phyloP scores from a whole-genome alignment of 2,888 invertebrate species.

The Troides aeacus region DNA sequence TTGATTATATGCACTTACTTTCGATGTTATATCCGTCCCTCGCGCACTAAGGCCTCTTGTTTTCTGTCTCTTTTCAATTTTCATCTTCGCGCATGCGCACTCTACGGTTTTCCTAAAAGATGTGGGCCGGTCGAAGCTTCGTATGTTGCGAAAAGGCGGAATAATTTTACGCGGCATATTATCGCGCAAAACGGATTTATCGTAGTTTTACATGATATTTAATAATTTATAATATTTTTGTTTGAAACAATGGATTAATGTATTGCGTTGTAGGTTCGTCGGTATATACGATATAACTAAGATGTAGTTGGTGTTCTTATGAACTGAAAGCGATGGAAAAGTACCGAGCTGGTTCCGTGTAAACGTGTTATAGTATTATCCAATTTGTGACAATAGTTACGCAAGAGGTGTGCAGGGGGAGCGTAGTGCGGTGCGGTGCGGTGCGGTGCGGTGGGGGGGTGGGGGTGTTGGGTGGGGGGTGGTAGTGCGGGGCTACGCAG shows the following conservation, averaged over 20 bases:
- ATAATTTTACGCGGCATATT: slow-evolving; percentile 35
- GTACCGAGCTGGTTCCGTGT: slow-evolving; percentile 27
- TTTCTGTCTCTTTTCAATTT: slow-evolving; percentile 53
- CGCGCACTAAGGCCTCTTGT: slow-evolving; percentile 41
- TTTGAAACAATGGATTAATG: not conserved
- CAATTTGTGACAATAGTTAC: slow-evolving; percentile 69
- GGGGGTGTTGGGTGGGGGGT: too few species aligned
- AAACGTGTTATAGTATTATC: slow-evolving; percentile 37
- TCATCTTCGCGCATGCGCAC: slow-evolving; percentile 69
- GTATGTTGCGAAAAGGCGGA: slow-evolving; percentile 45
- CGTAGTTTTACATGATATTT: not conserved
- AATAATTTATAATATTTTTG: not conserved
- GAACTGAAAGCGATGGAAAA: slow-evolving; percentile 21
- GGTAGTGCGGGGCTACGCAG: slow-evolving; percentile 46
- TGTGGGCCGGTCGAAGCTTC: slow-evolving; percentile 65
- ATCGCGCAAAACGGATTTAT: slow-evolving; percentile 1
- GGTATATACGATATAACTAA: too few species aligned
- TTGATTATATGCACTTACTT: slow-evolving; percentile 62
- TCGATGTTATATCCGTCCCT: slow-evolving; percentile 44
- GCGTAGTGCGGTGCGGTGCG: too few species aligned
- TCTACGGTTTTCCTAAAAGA: slow-evolving; percentile 62
- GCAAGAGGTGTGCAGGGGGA: slow-evolving; percentile 68
- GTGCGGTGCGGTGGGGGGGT: too few species aligned
- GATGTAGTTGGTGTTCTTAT: not conserved
- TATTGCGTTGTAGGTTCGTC: too few species aligned